Conservation (phyloP, 1,140 invertebrate genomes). For the Ganaspis sp. region DNA sequence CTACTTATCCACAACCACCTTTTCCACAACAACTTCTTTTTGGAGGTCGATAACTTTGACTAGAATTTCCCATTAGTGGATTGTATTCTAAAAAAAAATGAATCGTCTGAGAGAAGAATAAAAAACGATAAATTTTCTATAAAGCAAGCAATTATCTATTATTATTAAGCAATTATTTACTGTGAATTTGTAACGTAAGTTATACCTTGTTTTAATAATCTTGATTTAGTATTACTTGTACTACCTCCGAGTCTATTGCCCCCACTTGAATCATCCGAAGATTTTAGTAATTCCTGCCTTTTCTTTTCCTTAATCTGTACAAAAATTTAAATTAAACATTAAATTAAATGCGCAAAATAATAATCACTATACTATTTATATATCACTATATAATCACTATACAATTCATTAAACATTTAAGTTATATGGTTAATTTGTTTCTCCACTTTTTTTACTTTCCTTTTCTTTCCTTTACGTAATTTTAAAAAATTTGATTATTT, state of each 20-base stretch:
- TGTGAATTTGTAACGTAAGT: conserved; percentile 7
- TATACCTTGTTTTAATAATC: conserved; percentile 28
- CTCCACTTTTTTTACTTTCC: too few species aligned
- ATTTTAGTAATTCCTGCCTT: conserved; percentile 8
- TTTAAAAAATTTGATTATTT: too few species aligned
- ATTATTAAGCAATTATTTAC: neutral
- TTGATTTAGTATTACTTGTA: neutral
- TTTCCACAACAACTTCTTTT: conserved; percentile 73
- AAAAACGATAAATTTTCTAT: conserved; percentile 6
- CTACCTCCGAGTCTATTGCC: conserved; percentile 23
- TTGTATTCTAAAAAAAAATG: conserved; percentile 71
- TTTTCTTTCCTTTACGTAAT: too few species aligned
- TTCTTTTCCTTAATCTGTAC: conserved; percentile 24
- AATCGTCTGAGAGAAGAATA: conserved; percentile 17
- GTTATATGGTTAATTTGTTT: too few species aligned
- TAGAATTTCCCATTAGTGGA: conserved; percentile 73
- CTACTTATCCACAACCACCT: conserved; percentile 71
- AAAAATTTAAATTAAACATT: too few species aligned
- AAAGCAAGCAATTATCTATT: neutral
- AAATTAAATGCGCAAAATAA: too few species aligned
- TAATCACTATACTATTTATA: too few species aligned
- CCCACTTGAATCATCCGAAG: neutral
- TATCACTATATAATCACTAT: too few species aligned
- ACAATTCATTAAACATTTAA: too few species aligned
- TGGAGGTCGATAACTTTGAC: conserved; percentile 70